A percentile compares a stretch with the other conserved stretches of the same genome.
phyloP scores from a whole-genome alignment of 2,797 vertebrate genomes.

The Sebastes oblongus region DNA sequence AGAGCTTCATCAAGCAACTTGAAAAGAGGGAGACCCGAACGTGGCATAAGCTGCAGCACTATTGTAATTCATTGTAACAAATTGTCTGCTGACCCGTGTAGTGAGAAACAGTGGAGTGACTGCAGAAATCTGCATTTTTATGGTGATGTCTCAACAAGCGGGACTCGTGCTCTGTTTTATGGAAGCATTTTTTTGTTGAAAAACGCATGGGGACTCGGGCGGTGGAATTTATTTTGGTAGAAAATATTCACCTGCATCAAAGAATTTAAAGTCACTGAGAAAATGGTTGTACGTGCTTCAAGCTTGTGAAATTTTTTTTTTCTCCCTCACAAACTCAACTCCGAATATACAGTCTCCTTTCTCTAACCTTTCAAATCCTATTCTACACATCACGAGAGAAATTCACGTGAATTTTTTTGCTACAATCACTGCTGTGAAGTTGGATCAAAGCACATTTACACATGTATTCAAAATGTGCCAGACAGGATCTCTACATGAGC shows the following conservation, averaged over 20 bases:
- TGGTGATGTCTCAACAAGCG: background rate
- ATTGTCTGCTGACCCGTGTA: slow-evolving; percentile 18
- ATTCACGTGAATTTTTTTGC: background rate
- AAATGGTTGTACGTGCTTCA: slow-evolving; percentile 2
- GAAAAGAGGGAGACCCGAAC: slow-evolving; percentile 13
- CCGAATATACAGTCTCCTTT: background rate
- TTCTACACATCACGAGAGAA: background rate
- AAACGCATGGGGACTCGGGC: background rate
- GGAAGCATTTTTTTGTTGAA: background rate
- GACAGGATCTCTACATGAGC: background rate
- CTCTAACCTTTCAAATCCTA: background rate
- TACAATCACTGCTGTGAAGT: background rate
- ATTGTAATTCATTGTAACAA: slow-evolving; percentile 26
- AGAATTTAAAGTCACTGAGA: slow-evolving; percentile 3
- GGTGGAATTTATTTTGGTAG: background rate
- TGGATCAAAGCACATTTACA: slow-evolving; percentile 7
- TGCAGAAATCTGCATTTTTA: slow-evolving; percentile 24
- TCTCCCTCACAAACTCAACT: background rate
- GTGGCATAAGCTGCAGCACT: background rate
- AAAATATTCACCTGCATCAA: slow-evolving; percentile 7
- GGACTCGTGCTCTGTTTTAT: background rate
- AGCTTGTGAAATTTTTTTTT: background rate
- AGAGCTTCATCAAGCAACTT: slow-evolving; percentile 34
- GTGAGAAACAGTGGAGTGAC: background rate
- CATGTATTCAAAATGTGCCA: slow-evolving; percentile 8